A percentile compares a stretch with the other conserved stretches of the same genome.
phyloP scores from a whole-genome alignment of 2,888 invertebrate species.

The Agrochola litura region DNA sequence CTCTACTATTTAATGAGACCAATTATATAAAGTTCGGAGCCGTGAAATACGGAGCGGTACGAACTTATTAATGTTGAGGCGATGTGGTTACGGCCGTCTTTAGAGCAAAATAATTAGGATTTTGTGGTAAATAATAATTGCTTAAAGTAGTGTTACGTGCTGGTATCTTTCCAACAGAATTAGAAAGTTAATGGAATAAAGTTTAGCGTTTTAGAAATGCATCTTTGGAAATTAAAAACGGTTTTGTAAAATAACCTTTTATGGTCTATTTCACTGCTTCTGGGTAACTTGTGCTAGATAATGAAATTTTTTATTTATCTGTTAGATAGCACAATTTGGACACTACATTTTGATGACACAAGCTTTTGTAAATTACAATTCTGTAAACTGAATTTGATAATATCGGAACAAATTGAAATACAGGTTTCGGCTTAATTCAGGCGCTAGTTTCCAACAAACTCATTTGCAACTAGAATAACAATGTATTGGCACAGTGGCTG shows the following conservation, averaged over 20 bases:
- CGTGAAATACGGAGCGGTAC: conserved; percentile 4
- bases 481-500: neutral
- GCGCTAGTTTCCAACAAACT: conserved; percentile 1
- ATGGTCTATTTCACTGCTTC: neutral
- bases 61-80: conserved; percentile 2
- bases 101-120: conserved; percentile 11
- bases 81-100: neutral
- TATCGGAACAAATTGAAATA: conserved; percentile 14
- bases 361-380: neutral
- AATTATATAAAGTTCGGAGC: conserved; percentile 25
- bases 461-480: conserved; percentile 13
- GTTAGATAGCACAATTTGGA: neutral
- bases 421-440: neutral
- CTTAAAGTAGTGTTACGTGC: neutral
- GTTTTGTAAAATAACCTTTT: neutral
- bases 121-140: neutral
- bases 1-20: conserved; percentile 19
- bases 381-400: neutral
- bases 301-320: neutral
- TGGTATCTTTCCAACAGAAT: neutral
- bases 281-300: too few relatives aligned
- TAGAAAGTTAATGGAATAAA: neutral
- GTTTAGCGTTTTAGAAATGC: neutral
- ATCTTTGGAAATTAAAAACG: neutral
- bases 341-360: neutral